A percentile compares a stretch with the other conserved stretches of the same genome.
These are phyloP conservation scores for Apeltes quadracus DNA, from an alignment of 2,113 vertebrate genomes.

Conservation along the genomic window DNA sequence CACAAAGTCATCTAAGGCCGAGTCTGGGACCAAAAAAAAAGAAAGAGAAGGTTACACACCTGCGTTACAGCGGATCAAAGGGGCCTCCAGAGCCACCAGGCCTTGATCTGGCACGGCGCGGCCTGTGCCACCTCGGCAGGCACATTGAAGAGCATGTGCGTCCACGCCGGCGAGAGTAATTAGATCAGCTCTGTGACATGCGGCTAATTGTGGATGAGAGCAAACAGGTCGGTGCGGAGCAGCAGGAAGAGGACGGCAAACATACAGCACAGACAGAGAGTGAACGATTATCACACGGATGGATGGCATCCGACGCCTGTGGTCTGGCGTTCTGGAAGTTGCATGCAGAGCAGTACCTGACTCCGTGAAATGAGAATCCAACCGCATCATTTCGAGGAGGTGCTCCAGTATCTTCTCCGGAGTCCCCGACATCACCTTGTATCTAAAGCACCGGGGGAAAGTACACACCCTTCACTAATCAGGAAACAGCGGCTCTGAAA, in stretches of 20 bases:
- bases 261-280: conserved; percentile 15
- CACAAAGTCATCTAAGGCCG: conserved; percentile 92
- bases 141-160: conserved; percentile 57
- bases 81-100: conserved; percentile 18
- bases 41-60: conserved; percentile 13
- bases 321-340: conserved; percentile 19
- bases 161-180: conserved; percentile 55
- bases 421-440: conserved; percentile 97
- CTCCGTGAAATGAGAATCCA: conserved; percentile 90
- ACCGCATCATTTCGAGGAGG: conserved; percentile 95
- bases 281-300: conserved; percentile 30
- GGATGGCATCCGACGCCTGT: conserved; percentile 16
- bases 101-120: conserved; percentile 28
- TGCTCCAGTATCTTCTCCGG: conserved; percentile 99
- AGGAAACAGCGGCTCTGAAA: conserved; percentile 57
- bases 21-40: conserved; percentile 81
- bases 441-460: conserved; percentile 79
- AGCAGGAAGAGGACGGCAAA: conserved; percentile 22
- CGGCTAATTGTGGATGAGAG: conserved; percentile 64
- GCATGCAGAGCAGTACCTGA: conserved; percentile 73
- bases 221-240: conserved; percentile 60
- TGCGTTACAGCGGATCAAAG: conserved; percentile 46
- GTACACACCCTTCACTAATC: conserved; percentile 68
- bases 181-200: conserved; percentile 65
- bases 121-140: conserved; percentile 50